phyloP scores from a whole-genome alignment of 2,797 vertebrate species.

The Cyclura pinguis region DNA sequence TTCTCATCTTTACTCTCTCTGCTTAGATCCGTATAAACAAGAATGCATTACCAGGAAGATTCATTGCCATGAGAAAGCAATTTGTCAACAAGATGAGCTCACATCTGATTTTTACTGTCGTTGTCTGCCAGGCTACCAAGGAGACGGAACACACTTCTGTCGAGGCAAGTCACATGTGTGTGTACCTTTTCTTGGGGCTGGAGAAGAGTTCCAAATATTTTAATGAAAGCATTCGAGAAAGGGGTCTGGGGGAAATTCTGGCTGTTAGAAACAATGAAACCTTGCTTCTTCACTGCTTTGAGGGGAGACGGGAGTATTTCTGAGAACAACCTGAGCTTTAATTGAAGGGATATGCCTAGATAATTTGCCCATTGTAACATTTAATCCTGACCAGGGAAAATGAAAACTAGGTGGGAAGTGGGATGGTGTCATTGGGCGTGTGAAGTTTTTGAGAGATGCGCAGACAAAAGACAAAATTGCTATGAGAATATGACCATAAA shows the following conservation, averaged over 20 bases:
- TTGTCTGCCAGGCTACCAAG: slow-evolving; percentile 48
- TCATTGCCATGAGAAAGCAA: slow-evolving; percentile 43
- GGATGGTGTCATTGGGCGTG: too few relatives aligned
- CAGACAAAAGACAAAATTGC: not conserved
- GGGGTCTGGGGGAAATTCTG: too few relatives aligned
- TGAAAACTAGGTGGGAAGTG: not conserved
- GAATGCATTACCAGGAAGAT: slow-evolving; percentile 33
- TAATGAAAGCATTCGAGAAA: too few relatives aligned
- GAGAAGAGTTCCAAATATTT: not conserved
- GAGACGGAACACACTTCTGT: slow-evolving; percentile 40
- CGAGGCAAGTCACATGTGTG: slow-evolving; percentile 22
- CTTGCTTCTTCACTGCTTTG: not conserved
- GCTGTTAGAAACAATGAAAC: too few relatives aligned
- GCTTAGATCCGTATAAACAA: slow-evolving; percentile 39
- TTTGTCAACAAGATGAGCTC: slow-evolving; percentile 45
- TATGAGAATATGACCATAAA: not conserved
- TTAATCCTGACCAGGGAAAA: not conserved
- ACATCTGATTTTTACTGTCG: slow-evolving; percentile 47
- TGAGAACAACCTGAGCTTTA: not conserved
- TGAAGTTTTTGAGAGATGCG: too few relatives aligned
- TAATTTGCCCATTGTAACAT: not conserved
- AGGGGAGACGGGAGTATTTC: not conserved
- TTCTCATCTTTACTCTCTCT: not conserved
- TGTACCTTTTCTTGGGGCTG: too few relatives aligned
- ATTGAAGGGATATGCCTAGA: not conserved